These are phyloP conservation scores for Florisuga fusca DNA, from an alignment of 2,797 vertebrate species.

Conservation along the genomic window DNA sequence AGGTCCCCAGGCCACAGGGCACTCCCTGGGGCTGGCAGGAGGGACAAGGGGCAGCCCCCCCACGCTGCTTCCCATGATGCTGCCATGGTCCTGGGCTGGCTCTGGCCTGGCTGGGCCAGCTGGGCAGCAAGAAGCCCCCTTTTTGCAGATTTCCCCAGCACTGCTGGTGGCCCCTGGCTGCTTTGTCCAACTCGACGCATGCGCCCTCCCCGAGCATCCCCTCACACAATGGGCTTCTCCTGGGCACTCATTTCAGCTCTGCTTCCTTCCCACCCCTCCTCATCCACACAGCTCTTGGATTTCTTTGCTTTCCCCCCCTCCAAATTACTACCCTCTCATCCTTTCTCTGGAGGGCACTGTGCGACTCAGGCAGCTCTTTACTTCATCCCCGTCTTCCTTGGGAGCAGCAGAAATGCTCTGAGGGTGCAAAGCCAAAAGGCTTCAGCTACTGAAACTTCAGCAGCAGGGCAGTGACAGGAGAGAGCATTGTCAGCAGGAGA, in stretches of 20 bases:
- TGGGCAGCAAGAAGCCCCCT: accelerated
- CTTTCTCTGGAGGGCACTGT: background rate
- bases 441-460: conserved; percentile 43
- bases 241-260: background rate
- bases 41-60: accelerated
- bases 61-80: accelerated
- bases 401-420: background rate
- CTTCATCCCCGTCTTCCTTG: background rate
- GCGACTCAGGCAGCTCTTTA: background rate
- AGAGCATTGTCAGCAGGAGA: conserved; percentile 21
- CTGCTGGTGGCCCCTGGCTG: background rate
- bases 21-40: accelerated
- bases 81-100: accelerated
- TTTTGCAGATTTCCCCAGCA: background rate
- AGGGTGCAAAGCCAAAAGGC: conserved; percentile 14
- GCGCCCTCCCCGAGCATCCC: background rate
- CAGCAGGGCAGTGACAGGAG: conserved; percentile 3
- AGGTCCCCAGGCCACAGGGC: accelerated
- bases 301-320: accelerated
- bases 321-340: background rate
- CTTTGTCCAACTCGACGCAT: conserved; percentile 55
- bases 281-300: background rate
- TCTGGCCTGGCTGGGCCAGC: accelerated
- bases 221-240: conserved; percentile 32
- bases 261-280: background rate